These are phyloP conservation scores for Trissolcus brochymenae DNA, from an alignment of 2,888 invertebrate species.

Conservation along the genomic window DNA sequence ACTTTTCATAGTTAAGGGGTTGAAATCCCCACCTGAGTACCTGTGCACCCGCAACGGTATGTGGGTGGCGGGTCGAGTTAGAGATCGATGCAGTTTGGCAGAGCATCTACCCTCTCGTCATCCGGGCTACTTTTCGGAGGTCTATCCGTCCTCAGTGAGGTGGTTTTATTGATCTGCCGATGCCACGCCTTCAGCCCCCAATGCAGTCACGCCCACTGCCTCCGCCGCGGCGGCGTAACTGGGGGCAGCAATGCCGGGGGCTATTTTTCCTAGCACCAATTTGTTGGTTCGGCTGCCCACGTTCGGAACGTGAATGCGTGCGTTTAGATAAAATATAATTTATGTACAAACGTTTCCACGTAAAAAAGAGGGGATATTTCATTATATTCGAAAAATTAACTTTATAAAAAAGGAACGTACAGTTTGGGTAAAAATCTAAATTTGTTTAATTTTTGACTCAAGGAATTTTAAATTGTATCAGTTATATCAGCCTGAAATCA, in stretches of 20 bases:
- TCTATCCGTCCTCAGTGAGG: conserved; percentile 59
- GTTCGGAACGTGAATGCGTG: conserved; percentile 21
- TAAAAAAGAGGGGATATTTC: too few relatives aligned
- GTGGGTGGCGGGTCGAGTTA: conserved; percentile 42
- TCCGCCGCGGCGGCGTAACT: conserved; percentile 33
- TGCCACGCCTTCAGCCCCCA: conserved; percentile 71
- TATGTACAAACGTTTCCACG: conserved; percentile 1
- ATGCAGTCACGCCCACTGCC: conserved; percentile 67
- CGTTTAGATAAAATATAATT: conserved; percentile 29
- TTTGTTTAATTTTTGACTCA: too few relatives aligned
- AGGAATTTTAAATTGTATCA: too few relatives aligned
- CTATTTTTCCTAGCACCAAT: conserved; percentile 47
- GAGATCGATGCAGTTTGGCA: conserved; percentile 69
- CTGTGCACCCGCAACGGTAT: conserved; percentile 10
- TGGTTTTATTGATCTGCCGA: conserved; percentile 72
- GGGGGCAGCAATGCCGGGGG: conserved; percentile 39
- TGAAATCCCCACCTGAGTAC: conserved; percentile 37
- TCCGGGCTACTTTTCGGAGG: conserved; percentile 63
- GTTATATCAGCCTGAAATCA: too few relatives aligned
- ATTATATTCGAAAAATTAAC: too few relatives aligned
- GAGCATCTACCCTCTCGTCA: conserved; percentile 58
- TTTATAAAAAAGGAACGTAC: too few relatives aligned
- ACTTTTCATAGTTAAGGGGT: conserved; percentile 48
- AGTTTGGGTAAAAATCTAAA: too few relatives aligned
- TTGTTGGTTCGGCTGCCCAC: conserved; percentile 47